Evolutionary conservation across 1,140 invertebrate genomes (phyloP), one percentile per base, ranked within the genome.

Genomic region (Drosophila albomicans): DNA sequence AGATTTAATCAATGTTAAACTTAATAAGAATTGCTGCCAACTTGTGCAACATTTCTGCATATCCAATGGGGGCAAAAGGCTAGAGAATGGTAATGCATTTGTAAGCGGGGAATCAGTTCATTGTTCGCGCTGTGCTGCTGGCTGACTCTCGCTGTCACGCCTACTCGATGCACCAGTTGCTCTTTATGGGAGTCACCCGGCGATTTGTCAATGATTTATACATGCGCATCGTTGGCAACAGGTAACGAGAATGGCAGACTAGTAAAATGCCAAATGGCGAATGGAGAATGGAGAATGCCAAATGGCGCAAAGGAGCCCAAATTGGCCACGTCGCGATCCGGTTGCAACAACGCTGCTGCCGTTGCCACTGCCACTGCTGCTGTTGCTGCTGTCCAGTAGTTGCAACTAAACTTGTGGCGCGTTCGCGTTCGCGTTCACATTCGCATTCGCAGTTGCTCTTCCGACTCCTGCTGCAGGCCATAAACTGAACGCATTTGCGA

Each of bases 151-250:
- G 20, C 52, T 59, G 63, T 8, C 70, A 67, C 64, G 63, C 70
- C 63, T 25, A 45, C 65, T 7, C 11, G 28, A 5, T 46, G 71
- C 57, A 62, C 16, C 71, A 67, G 71, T 67, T 74, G 71, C 71
- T 61, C 65, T 43, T 69, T 70, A 69, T 70, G 72, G 71, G 48
- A 56, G 48, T 49, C 71, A 28, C 56, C 49, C n/a, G 35, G 71
- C 71, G 49, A 59, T 76, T 82, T 76, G 66, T 61, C 70, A 69
- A 80, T 84, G 78, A 85, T 85, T 85, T 85, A 85, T 84, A 65
- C 49, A 20, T 20, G n/a, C 51, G 74, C 58, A 41, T 10, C 35
- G 30, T 4, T 51, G 68, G 46, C 66, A 66, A 71, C 58, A 75
- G 58, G 66, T 70, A 51, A 25, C n/a, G 25, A 6, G 15, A 13